Base-by-base conservation (phyloP, 2,113 vertebrate species). In the Rhodinocichla rosea region DNA sequence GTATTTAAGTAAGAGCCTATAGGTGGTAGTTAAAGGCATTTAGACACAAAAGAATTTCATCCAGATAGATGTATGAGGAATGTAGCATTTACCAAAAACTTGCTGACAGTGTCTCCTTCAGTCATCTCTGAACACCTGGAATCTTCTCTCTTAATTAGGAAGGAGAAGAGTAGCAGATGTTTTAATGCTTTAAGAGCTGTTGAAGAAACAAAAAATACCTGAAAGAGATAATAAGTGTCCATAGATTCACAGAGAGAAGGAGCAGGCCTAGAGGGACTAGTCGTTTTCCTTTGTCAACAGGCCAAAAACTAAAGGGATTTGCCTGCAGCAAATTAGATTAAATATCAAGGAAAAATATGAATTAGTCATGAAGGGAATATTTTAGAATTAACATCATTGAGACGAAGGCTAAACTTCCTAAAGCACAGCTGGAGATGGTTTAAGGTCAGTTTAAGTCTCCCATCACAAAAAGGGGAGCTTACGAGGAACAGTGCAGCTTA, bases 241-340 rank as follows among this genome's bases (percentile, higher is more conserved):
- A 4, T 47, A 88, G 52, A 81, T 81, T 69, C 81, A 70, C 35
- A 80, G 68, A 67, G 74, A 91, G 65, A 92, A 81, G 2, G 45
- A 87, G 68, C 53, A 80, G 35, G 63, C 71, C n/a, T 53, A 83
- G 52, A 83, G 79, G 60, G 85, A 92, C 60, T 56, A 76, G 75
- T 57, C 1, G 79, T 92, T 89, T 96, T 89, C 1, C 0, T 94
- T 95, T 94, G 82, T 78, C 82, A 93, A 67, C 50, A 83, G 60
- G 71, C 77, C 94, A 91, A 87, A 91, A 93, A 0, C 35, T 53
- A 82, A 91, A 80, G 50, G 47, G 47, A 53, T 75, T 87, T 68
- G 60, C 79, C 93, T 89, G 71, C 68, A 95, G 89, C 85, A 95
- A 92, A 88, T 94, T 71, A 71, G 63, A 94, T 94, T 86, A 89